Conservation (phyloP, 2,888 invertebrate species). For the Apamea crenata region DNA sequence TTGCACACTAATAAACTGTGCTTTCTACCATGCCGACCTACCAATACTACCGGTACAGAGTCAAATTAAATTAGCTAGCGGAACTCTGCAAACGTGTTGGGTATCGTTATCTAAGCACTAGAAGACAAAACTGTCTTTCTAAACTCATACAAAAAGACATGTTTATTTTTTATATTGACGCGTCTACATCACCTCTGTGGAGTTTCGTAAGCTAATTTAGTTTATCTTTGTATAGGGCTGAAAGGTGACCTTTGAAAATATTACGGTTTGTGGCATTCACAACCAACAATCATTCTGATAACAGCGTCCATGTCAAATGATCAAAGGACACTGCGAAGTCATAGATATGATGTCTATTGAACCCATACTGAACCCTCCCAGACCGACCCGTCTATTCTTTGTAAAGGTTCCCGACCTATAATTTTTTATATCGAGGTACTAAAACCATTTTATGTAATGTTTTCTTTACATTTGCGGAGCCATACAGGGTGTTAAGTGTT, state of each 20-base stretch:
- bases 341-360: background rate
- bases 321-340: background rate
- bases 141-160: too few species aligned
- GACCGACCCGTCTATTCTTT: background rate
- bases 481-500: background rate
- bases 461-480: constrained; percentile 32
- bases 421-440: background rate
- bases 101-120: too few species aligned
- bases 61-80: too few species aligned
- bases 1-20: background rate
- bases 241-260: background rate
- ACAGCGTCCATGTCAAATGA: background rate
- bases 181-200: too few species aligned
- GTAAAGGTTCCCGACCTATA: constrained; percentile 25
- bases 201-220: too few species aligned
- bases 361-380: background rate
- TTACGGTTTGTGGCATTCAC: background rate
- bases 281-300: background rate
- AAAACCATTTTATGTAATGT: background rate
- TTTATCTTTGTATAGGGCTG: too few species aligned
- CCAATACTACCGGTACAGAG: too few species aligned
- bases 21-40: background rate
- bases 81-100: too few species aligned
- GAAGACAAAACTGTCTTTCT: too few species aligned
- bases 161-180: too few species aligned